Percentiles rank a stretch among this genome's conserved stretches.
These are phyloP conservation scores for Trichopria drosophilae DNA, from an alignment of 2,888 invertebrate species.

Conservation along the genomic window DNA sequence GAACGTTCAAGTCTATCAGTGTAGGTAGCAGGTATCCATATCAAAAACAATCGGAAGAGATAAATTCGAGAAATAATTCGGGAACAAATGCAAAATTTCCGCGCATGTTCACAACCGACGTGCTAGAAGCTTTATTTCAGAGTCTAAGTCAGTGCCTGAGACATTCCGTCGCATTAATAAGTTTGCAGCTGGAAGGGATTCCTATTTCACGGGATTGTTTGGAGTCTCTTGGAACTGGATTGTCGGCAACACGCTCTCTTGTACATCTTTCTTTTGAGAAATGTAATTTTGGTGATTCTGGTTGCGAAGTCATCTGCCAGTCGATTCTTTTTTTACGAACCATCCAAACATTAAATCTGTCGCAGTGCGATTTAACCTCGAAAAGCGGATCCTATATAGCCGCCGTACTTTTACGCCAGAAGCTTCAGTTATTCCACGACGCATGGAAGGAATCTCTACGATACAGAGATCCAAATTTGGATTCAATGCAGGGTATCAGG, in stretches of 20 bases:
- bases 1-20: conserved; percentile 66
- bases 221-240: conserved; percentile 64
- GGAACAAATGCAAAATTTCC: conserved; percentile 59
- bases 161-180: conserved; percentile 66
- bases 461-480: conserved; percentile 75
- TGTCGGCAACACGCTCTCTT: conserved; percentile 67
- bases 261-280: conserved; percentile 71
- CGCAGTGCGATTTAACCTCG: conserved; percentile 69
- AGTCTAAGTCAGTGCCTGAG: conserved; percentile 68
- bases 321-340: conserved; percentile 70
- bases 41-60: conserved; percentile 61
- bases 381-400: conserved; percentile 69
- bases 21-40: conserved; percentile 68
- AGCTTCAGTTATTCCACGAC: conserved; percentile 74
- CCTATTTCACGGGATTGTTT: conserved; percentile 72
- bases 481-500: conserved; percentile 73
- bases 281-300: conserved; percentile 71
- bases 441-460: conserved; percentile 80
- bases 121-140: conserved; percentile 69
- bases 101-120: conserved; percentile 71
- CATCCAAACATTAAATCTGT: conserved; percentile 70
- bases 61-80: conserved; percentile 55
- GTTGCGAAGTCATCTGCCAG: conserved; percentile 72
- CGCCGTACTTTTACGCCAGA: conserved; percentile 64
- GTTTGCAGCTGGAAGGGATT: conserved; percentile 71